Evolutionary conservation across 2,888 invertebrate genomes (phyloP).

Genomic region (Sisyra nigra): DNA sequence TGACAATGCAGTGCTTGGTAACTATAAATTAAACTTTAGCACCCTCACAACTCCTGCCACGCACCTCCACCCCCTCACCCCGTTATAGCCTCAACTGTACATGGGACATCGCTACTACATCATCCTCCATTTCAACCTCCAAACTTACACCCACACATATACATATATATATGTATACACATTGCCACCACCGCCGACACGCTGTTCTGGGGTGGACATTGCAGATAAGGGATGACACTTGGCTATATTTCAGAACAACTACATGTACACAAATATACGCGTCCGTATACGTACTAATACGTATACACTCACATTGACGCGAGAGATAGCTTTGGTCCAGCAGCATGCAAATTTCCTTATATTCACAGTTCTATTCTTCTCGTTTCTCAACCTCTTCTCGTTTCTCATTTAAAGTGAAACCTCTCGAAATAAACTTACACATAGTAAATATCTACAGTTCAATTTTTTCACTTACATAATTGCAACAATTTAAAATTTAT

Average conservation of each 20-base stretch:
- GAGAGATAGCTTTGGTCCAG: slow-evolving; percentile 6
- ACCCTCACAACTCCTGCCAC: slow-evolving; percentile 1
- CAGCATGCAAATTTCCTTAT: slow-evolving; percentile 8
- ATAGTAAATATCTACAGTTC: too few species aligned
- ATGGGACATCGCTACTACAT: not conserved
- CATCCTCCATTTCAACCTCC: not conserved
- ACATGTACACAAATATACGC: not conserved
- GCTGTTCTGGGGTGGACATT: slow-evolving; percentile 7
- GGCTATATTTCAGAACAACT: slow-evolving; percentile 8
- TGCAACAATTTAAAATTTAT: too few species aligned
- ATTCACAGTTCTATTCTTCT: not conserved
- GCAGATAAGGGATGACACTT: slow-evolving; percentile 10
- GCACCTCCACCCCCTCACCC: not conserved
- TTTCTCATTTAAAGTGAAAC: too few species aligned
- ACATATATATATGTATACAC: not conserved
- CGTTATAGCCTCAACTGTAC: not conserved
- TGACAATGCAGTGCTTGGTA: slow-evolving; percentile 10
- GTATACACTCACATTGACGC: not conserved
- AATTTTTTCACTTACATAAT: too few species aligned
- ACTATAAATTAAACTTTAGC: slow-evolving; percentile 10
- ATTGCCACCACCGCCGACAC: not conserved
- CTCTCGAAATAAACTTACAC: too few species aligned
- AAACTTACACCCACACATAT: not conserved
- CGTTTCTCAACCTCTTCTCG: too few species aligned
- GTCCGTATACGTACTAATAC: not conserved